Evolutionary conservation across 2,113 vertebrate species (phyloP).

Genomic region (Hippocampus guttulatus): DNA sequence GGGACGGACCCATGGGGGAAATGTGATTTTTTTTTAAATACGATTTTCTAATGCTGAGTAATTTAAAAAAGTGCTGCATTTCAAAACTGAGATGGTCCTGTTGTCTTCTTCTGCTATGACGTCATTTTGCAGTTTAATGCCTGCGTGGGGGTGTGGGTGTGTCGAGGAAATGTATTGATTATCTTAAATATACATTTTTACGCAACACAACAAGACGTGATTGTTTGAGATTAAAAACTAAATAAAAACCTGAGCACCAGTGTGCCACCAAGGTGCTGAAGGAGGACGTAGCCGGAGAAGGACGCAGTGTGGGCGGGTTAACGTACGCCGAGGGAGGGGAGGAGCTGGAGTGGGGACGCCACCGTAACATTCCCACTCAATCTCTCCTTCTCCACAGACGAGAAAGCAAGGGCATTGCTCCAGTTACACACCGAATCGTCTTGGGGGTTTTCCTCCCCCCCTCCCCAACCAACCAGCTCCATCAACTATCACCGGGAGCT

Average conservation of each 20-base stretch:
- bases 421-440: constrained; percentile 1
- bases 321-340: constrained; percentile 46
- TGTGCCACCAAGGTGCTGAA: constrained; percentile 37
- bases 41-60: constrained; percentile 69
- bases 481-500: constrained; percentile 25
- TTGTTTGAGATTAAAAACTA: neutral
- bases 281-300: constrained; percentile 57
- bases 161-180: neutral
- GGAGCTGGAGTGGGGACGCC: constrained; percentile 64
- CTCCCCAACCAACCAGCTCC: constrained; percentile 12
- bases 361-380: constrained; percentile 56
- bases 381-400: constrained; percentile 29
- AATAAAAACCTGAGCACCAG: constrained; percentile 53
- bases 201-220: constrained; percentile 4
- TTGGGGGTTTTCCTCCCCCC: constrained; percentile 4
- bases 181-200: neutral
- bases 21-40: constrained; percentile 39
- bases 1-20: constrained; percentile 14
- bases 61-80: constrained; percentile 75
- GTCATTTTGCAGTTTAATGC: constrained; percentile 72
- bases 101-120: constrained; percentile 52
- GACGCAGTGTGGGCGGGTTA: constrained; percentile 80
- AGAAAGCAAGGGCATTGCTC: constrained; percentile 62
- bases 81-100: constrained; percentile 44
- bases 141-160: neutral